Conservation (phyloP, 1,140 invertebrate genomes). For the Thrips palmi region DNA sequence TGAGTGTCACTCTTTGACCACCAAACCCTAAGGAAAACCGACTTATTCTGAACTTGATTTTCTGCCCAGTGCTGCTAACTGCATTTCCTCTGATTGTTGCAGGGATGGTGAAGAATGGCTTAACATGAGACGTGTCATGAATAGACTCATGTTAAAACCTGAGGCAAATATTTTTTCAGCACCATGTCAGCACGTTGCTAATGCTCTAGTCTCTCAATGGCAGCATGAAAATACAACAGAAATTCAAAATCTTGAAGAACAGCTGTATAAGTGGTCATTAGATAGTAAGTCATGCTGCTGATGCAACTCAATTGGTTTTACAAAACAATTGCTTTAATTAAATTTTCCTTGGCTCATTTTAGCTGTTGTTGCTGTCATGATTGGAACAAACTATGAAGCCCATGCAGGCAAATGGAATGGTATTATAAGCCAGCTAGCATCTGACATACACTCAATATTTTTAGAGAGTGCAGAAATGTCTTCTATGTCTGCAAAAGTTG, state of each 20-base stretch:
- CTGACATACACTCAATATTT: slow-evolving; percentile 52
- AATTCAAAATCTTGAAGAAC: slow-evolving; percentile 13
- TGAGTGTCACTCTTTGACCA: slow-evolving; percentile 24
- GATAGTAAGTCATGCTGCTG: slow-evolving; percentile 11
- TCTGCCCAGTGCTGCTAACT: no score
- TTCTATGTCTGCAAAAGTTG: slow-evolving; percentile 42
- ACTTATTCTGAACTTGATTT: no score
- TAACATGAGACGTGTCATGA: slow-evolving; percentile 42
- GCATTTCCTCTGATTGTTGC: slow-evolving; percentile 8
- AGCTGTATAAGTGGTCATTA: slow-evolving; percentile 15
- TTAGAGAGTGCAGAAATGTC: slow-evolving; percentile 45
- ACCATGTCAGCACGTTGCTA: slow-evolving; percentile 5
- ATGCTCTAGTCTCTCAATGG: slow-evolving; percentile 12
- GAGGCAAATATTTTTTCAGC: slow-evolving; percentile 16
- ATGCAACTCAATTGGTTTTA: neutral
- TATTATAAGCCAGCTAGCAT: slow-evolving; percentile 33
- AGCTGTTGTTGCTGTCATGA: slow-evolving; percentile 50
- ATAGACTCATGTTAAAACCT: slow-evolving; percentile 45
- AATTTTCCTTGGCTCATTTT: slow-evolving; percentile 12
- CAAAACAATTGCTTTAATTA: slow-evolving; percentile 5
- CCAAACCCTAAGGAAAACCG: neutral
- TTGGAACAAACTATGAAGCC: slow-evolving; percentile 32
- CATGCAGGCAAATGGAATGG: slow-evolving; percentile 21
- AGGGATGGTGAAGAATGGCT: slow-evolving; percentile 67
- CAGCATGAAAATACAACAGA: slow-evolving; percentile 6